Base-by-base conservation (phyloP, 2,797 vertebrate species). In the Tiaroga cobitis region DNA sequence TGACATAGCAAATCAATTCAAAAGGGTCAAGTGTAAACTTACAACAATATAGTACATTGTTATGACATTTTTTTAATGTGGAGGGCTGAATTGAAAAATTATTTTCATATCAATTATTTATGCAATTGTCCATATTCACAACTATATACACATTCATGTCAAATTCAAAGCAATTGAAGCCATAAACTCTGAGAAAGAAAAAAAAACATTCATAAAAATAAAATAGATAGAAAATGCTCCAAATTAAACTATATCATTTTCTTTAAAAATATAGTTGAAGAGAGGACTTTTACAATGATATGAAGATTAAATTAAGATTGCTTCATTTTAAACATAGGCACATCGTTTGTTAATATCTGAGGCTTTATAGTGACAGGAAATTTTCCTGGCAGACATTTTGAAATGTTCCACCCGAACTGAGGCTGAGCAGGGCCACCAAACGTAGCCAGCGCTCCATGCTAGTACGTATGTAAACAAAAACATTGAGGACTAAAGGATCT, bases 131-230 rank as follows among this genome's bases (percentile, higher is more conserved):
- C 91, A 89, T 95, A 95, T 95, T 94, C 93, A 96, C 93, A 95
- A 90, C 92, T 95, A 95, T 95, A 90, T 95, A 95, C 95, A 96
- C 95, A 96, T 93, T 95, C 93, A 93, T 93, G 90, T 93, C 90
- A 90, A 92, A 93, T 92, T 93, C 84, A 90, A 93, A 93, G 87
- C 90, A 92, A 85, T 59, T 91, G 90, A 92, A 91, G 89, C 90
- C 90, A 88, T 90, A 73, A 89, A 88, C 65, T 82, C 65, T 29
- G 34, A 76, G 46, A 79, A 29, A 34, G 80, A 70, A 6, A 75
- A 76, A 41, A 88, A 74, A 90, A 88, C 86, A 92, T 90, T 88
- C 89, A 91, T 91, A 74, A 86, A 87, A 82, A 85, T 81, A 87
- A 88, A 89, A 82, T 70, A 54, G 54, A 83, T 87, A 83, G 59